Evolutionary conservation across 2,888 invertebrate species (phyloP).

Genomic region (Chloromyia formosa): DNA sequence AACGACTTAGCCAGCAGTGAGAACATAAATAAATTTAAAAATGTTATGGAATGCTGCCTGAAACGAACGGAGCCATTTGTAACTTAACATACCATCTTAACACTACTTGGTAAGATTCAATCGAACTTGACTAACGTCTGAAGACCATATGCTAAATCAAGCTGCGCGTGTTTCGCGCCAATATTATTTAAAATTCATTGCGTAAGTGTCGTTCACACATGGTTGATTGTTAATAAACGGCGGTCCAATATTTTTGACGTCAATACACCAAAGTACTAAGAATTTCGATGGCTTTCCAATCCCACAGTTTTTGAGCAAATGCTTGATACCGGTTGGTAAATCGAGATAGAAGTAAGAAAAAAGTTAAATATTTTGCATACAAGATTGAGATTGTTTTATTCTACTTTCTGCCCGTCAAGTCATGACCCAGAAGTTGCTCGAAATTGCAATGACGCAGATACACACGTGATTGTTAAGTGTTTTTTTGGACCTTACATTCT

Average conservation of each 20-base stretch:
- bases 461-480: too few species aligned
- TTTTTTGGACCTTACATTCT: too few species aligned
- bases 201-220: constrained; percentile 4
- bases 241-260: constrained; percentile 1
- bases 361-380: background rate
- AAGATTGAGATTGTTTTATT: background rate
- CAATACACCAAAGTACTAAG: constrained; percentile 4
- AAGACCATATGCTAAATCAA: background rate
- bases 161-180: background rate
- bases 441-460: too few species aligned
- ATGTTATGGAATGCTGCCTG: too few species aligned
- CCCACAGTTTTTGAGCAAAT: background rate
- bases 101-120: too few species aligned
- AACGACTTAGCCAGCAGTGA: background rate
- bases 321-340: background rate
- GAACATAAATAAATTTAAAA: too few species aligned
- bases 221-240: background rate
- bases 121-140: background rate
- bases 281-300: constrained; percentile 9
- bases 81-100: too few species aligned
- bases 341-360: too few species aligned
- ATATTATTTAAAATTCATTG: constrained; percentile 11
- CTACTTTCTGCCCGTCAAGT: background rate
- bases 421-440: background rate
- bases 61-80: too few species aligned